These are phyloP conservation scores for Montipora cactus DNA, from an alignment of 64 coral and sea anemone species.

Conservation along the genomic window DNA sequence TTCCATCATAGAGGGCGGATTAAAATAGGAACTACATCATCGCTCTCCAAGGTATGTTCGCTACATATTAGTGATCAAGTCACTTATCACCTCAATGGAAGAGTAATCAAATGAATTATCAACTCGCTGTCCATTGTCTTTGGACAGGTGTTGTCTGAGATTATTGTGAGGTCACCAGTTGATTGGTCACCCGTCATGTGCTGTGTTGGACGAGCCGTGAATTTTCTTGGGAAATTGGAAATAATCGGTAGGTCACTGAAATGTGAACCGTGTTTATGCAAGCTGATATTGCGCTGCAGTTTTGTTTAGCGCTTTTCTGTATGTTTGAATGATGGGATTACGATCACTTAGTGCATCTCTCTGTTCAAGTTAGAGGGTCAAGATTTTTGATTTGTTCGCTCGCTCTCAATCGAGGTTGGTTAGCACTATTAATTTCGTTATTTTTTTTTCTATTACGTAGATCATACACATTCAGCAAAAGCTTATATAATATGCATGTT, in stretches of 20 bases:
- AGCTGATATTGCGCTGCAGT: not conserved
- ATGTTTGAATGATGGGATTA: not conserved
- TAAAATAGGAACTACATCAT: not conserved
- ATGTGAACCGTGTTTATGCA: not conserved
- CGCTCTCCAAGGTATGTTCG: not conserved
- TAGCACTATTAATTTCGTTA: not conserved
- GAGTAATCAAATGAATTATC: slow-evolving; percentile 41
- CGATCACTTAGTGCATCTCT: too few relatives aligned
- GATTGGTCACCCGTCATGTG: slow-evolving; percentile 8
- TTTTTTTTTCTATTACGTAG: not conserved
- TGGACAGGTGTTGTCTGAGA: slow-evolving; percentile 45
- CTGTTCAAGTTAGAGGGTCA: too few relatives aligned
- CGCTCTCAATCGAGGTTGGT: not conserved
- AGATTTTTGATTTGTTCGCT: not conserved
- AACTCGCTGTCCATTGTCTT: slow-evolving; percentile 2
- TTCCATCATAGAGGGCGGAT: too few relatives aligned
- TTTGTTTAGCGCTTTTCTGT: not conserved
- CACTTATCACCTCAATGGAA: not conserved
- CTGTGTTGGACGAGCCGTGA: not conserved
- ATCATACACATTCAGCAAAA: not conserved
- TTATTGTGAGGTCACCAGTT: not conserved
- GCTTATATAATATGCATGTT: not conserved
- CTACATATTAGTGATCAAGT: not conserved
- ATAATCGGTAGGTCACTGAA: not conserved
- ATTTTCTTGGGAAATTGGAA: slow-evolving; percentile 13